Evolutionary conservation across 2,797 vertebrate species (phyloP), one percentile per base, ranked within the genome.

Genomic region (Cryptoblepharus egeriae): DNA sequence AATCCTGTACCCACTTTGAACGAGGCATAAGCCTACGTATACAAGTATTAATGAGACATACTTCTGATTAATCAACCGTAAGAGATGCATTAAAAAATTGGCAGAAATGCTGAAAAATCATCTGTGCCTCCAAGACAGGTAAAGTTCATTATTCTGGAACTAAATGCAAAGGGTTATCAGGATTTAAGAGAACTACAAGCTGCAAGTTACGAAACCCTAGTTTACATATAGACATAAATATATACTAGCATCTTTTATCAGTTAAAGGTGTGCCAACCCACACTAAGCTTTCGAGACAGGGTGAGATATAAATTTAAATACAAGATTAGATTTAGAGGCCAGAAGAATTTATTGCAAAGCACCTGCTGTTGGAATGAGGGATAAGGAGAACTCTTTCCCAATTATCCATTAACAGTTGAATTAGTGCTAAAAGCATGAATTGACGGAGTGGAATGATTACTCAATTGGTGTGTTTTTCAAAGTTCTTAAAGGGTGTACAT

Each of bases 291-390:
- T 20, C 57, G 49, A 60, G 79, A 65, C 26, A 58, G 35, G 49
- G 35, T 74, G 49, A 12, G 35, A 37, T 57, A 42, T 81, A 74
- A 39, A 81, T 75, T 74, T 49, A 37, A 57, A 67, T 39, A 30
- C 39, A 75, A 67, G 45, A 64, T 55, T 28, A 24, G 49, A 81
- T 74, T 71, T 81, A 81, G 57, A 81, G 71, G 28, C 26, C 7
- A 39, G 35, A 39, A 30, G 61, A 67, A 81, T 81, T 65, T 81
- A 81, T 67, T 74, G 49, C 79, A 81, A 73, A 65, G 42, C 16
- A 24, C 30, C 30, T 74, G 74, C 49, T 67, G 11, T 61, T 57
- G 49, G 35, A 32, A 28, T 16, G 72, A 52, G 45, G n/a, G 49
- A 15, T 18, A 4, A 15, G 49, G 49, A 16, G 49, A 52, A 57